Percentiles rank a stretch among this genome's conserved stretches.
Evolutionary conservation across 2,113 vertebrate genomes (phyloP).

Genomic region (Chaetodon auriga): DNA sequence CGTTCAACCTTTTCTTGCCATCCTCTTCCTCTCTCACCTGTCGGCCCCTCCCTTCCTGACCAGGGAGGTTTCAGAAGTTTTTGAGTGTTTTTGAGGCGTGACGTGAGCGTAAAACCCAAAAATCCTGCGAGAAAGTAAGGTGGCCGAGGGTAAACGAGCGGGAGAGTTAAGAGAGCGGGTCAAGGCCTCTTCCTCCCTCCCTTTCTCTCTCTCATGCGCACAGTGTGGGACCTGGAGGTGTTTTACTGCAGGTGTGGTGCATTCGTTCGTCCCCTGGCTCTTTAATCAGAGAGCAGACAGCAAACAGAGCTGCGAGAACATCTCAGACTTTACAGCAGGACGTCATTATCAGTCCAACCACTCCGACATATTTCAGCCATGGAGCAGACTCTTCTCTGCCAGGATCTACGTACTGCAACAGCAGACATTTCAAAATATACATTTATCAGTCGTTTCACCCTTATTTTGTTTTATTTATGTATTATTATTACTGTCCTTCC

Average conservation of each 20-base stretch:
- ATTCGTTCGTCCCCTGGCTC: constrained; percentile 7
- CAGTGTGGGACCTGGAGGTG: not conserved
- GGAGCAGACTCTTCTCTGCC: too few species aligned
- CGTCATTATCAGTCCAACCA: too few species aligned
- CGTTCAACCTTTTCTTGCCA: not conserved
- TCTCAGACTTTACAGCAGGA: constrained; percentile 5
- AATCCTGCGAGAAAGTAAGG: constrained; percentile 53
- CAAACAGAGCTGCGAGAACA: constrained; percentile 5
- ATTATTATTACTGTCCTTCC: too few species aligned
- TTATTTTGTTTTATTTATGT: too few species aligned
- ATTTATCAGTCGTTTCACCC: too few species aligned
- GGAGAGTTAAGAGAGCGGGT: constrained; percentile 16
- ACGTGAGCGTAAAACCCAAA: constrained; percentile 22
- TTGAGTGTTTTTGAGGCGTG: constrained; percentile 23
- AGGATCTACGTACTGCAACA: too few species aligned
- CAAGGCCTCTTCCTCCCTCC: not conserved
- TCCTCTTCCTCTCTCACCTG: constrained; percentile 11
- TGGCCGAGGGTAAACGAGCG: not conserved
- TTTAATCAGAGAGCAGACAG: constrained; percentile 15
- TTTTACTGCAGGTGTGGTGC: constrained; percentile 53
- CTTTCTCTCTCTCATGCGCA: not conserved
- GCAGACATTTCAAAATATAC: too few species aligned
- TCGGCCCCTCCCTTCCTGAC: not conserved
- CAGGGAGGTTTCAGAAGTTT: not conserved
- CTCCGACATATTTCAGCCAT: too few species aligned